These are phyloP conservation scores for Charaxes varanes DNA, from an alignment of 1,140 invertebrate species.

Conservation along the genomic window DNA sequence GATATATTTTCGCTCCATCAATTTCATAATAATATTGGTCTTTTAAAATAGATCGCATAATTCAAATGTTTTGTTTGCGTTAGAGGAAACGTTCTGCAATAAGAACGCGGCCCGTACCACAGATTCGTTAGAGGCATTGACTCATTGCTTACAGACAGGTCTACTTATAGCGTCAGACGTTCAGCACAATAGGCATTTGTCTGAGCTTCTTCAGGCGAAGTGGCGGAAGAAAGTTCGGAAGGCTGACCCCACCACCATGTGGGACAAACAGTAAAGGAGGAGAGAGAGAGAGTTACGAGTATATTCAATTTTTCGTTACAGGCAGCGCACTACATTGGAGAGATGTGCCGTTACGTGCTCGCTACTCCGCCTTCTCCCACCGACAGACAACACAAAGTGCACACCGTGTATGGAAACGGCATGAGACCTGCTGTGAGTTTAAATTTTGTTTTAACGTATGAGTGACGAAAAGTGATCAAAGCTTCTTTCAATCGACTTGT, in stretches of 20 bases:
- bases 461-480: too few relatives aligned
- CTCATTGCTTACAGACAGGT: constrained; percentile 4
- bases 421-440: constrained; percentile 80
- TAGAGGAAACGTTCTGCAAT: too few relatives aligned
- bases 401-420: constrained; percentile 96
- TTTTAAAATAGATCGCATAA: too few relatives aligned
- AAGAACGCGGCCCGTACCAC: too few relatives aligned
- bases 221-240: too few relatives aligned
- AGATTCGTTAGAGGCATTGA: constrained; percentile 9
- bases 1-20: too few relatives aligned
- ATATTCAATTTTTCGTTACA: constrained; percentile 63
- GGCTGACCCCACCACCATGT: too few relatives aligned
- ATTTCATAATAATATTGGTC: too few relatives aligned
- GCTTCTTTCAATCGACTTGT: too few relatives aligned
- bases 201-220: background rate
- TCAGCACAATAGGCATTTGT: constrained; percentile 1
- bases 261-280: too few relatives aligned
- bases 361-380: constrained; percentile 85
- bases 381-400: constrained; percentile 89
- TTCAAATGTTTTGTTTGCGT: too few relatives aligned
- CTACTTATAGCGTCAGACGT: constrained; percentile 1
- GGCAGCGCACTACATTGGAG: constrained; percentile 97
- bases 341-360: constrained; percentile 97
- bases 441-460: constrained; percentile 1
- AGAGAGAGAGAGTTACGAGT: too few relatives aligned